Evolutionary conservation across 2,113 vertebrate species (phyloP).

Genomic region (Microtus ochrogaster): DNA sequence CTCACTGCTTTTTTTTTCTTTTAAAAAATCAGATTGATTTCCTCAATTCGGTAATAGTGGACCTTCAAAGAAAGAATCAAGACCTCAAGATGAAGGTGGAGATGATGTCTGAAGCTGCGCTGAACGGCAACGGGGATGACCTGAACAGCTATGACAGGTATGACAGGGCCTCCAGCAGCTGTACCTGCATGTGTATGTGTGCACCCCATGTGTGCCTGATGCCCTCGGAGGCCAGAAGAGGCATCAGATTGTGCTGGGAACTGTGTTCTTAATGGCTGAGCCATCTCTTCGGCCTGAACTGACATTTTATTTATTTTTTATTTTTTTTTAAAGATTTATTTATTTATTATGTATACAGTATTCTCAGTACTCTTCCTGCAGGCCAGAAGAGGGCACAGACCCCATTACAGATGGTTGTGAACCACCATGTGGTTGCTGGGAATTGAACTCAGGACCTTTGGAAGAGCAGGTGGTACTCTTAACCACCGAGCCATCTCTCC

Average conservation of each 20-base stretch:
- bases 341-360: no score
- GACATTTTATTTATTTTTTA: no score
- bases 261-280: background rate
- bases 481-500: no score
- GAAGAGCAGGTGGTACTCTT: no score
- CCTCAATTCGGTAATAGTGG: conserved; percentile 97
- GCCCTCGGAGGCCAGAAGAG: background rate
- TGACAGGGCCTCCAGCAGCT: background rate
- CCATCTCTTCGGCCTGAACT: background rate
- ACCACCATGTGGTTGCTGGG: no score
- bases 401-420: no score
- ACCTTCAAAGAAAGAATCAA: conserved; percentile 94
- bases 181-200: background rate
- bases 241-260: background rate
- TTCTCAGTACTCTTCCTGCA: no score
- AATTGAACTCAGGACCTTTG: no score
- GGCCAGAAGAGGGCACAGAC: no score
- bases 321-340: no score
- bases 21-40: conserved; percentile 92
- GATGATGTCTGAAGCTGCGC: conserved; percentile 94
- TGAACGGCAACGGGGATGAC: conserved; percentile 94
- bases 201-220: background rate
- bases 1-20: conserved; percentile 5
- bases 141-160: conserved; percentile 93
- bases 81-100: conserved; percentile 94